Percentiles rank a stretch among this genome's conserved stretches.
These are phyloP conservation scores for Trigoniulus corallinus DNA, from an alignment of 1,140 invertebrate species.

Conservation along the genomic window DNA sequence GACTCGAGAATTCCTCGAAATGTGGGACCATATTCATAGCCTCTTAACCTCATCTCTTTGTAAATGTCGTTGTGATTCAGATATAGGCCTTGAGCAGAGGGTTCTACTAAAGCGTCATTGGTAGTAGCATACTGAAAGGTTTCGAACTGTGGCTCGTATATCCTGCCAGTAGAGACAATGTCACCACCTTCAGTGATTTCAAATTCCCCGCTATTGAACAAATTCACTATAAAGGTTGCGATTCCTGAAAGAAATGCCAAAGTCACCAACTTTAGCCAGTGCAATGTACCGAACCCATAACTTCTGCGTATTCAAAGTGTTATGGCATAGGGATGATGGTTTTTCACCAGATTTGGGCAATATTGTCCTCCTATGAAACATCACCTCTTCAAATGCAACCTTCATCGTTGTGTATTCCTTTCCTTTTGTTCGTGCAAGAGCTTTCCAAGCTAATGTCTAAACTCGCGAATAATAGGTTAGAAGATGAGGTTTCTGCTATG, in stretches of 20 bases:
- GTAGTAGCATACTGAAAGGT: constrained; percentile 10
- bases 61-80: constrained; percentile 31
- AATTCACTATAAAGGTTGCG: too few species aligned
- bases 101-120: constrained; percentile 20
- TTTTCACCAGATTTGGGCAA: constrained; percentile 50
- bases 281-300: constrained; percentile 50
- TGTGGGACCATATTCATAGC: constrained; percentile 34
- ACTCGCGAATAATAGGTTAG: too few species aligned
- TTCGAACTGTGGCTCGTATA: constrained; percentile 46
- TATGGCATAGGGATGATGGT: neutral
- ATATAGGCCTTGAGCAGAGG: constrained; percentile 16
- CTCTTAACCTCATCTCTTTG: constrained; percentile 33
- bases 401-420: constrained; percentile 58
- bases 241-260: too few species aligned
- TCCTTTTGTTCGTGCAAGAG: constrained; percentile 65
- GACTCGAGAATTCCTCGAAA: constrained; percentile 28
- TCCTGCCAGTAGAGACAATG: constrained; percentile 57
- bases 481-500: neutral
- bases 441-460: constrained; percentile 63
- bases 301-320: neutral
- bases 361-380: constrained; percentile 81
- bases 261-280: too few species aligned
- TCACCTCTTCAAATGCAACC: constrained; percentile 70
- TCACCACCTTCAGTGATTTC: constrained; percentile 75
- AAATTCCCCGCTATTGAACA: constrained; percentile 74